These are phyloP conservation scores for Coptodon bakossiorum DNA, from an alignment of 2,113 vertebrate genomes.

Conservation along the genomic window DNA sequence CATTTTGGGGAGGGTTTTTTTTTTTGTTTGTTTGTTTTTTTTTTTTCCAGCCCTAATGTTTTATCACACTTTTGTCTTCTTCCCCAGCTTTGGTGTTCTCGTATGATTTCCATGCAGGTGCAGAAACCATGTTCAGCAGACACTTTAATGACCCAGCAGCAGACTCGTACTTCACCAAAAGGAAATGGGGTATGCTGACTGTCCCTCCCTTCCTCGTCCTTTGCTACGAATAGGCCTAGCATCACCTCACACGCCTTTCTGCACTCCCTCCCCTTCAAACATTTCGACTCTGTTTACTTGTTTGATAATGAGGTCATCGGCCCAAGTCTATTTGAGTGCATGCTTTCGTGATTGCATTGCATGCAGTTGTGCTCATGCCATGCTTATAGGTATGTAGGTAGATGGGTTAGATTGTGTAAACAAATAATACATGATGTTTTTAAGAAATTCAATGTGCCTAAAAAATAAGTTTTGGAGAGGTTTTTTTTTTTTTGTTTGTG, in stretches of 20 bases:
- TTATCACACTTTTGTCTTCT: background rate
- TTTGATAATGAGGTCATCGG: background rate
- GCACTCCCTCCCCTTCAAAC: background rate
- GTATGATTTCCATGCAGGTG: constrained; percentile 97
- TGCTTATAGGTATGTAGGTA: background rate
- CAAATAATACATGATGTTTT: background rate
- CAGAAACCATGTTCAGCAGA: constrained; percentile 97
- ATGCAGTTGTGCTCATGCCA: background rate
- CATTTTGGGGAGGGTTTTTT: background rate
- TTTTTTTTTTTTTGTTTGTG: background rate
- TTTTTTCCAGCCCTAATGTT: background rate
- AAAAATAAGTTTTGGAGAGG: background rate
- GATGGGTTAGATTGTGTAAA: background rate
- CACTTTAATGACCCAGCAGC: constrained; percentile 96
- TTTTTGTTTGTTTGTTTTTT: fast-evolving
- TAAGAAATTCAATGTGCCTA: background rate
- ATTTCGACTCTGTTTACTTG: background rate
- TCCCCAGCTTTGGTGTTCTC: constrained; percentile 91
- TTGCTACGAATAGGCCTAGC: background rate
- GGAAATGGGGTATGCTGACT: constrained; percentile 92
- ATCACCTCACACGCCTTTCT: background rate
- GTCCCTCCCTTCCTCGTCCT: background rate
- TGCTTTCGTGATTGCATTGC: background rate
- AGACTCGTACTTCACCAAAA: constrained; percentile 95
- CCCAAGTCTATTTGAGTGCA: background rate